These are phyloP conservation scores for Hartigia nigra DNA, from an alignment of 2,888 invertebrate genomes.

Conservation along the genomic window DNA sequence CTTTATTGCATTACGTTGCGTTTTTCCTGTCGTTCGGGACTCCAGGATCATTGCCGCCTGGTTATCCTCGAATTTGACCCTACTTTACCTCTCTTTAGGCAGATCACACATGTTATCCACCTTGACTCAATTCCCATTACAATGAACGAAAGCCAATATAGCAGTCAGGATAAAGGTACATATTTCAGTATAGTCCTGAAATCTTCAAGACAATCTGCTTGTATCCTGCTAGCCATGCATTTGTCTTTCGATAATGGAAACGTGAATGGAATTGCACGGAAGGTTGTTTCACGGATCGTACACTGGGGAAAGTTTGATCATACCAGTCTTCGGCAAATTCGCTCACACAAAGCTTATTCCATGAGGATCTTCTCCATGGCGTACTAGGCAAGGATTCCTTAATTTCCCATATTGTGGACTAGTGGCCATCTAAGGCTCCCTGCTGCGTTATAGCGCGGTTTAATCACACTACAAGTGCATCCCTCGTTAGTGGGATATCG, in stretches of 20 bases:
- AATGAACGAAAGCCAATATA: neutral
- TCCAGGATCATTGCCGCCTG: neutral
- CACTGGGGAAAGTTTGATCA: neutral
- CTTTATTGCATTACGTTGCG: conserved; percentile 59
- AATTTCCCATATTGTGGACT: conserved; percentile 37
- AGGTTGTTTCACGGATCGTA: neutral
- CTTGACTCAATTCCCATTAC: neutral
- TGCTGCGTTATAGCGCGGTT: conserved; percentile 63
- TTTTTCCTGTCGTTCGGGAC: conserved; percentile 43
- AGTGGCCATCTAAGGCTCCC: conserved; percentile 42
- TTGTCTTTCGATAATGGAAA: neutral
- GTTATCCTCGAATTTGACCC: conserved; percentile 43
- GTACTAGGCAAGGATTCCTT: conserved; percentile 28
- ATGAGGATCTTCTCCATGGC: neutral
- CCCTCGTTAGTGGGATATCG: conserved; percentile 65
- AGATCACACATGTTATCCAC: neutral
- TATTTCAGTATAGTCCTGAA: neutral
- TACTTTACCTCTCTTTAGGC: conserved; percentile 20
- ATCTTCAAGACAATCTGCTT: no score
- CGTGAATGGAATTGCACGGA: neutral
- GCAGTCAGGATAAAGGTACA: neutral
- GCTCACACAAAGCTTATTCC: conserved; percentile 18
- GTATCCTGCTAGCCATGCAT: neutral
- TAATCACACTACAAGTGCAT: conserved; percentile 64
- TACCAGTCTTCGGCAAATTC: conserved; percentile 18